These are phyloP conservation scores for Melanotaenia nigrans DNA, from an alignment of 2,797 vertebrate species.

Conservation along the genomic window DNA sequence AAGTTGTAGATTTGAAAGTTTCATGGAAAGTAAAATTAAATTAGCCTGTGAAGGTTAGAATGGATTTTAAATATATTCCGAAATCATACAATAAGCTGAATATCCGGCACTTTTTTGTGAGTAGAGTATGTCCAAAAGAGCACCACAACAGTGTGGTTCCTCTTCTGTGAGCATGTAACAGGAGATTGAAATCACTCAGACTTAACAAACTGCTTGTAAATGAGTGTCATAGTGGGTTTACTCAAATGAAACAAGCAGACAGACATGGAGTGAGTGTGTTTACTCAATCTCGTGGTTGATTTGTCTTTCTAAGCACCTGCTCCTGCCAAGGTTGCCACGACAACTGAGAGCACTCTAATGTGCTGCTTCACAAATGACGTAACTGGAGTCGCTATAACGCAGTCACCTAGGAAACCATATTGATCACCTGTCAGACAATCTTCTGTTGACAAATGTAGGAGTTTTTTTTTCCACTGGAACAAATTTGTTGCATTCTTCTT, in stretches of 20 bases:
- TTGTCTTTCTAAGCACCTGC: constrained; percentile 59
- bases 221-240: constrained; percentile 15
- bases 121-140: not conserved
- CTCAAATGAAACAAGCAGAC: not conserved
- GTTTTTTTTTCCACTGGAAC: not conserved
- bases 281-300: constrained; percentile 45
- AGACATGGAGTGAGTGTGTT: constrained; percentile 43
- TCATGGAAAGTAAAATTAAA: too few species aligned
- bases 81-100: too few species aligned
- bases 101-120: not conserved
- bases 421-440: constrained; percentile 42
- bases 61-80: too few species aligned
- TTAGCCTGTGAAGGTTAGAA: too few species aligned
- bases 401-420: constrained; percentile 55
- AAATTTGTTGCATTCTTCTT: constrained; percentile 12
- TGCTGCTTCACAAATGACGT: constrained; percentile 50
- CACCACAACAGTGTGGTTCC: too few species aligned
- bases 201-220: constrained; percentile 15
- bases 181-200: constrained; percentile 19
- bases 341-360: constrained; percentile 46
- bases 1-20: too few species aligned
- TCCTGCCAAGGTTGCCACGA: constrained; percentile 61
- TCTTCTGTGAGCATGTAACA: constrained; percentile 3
- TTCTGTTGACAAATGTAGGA: constrained; percentile 26
- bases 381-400: constrained; percentile 26